phyloP scores from a whole-genome alignment of 35 echinoderm and acorn worm species.

The Amphiura filiformis region DNA sequence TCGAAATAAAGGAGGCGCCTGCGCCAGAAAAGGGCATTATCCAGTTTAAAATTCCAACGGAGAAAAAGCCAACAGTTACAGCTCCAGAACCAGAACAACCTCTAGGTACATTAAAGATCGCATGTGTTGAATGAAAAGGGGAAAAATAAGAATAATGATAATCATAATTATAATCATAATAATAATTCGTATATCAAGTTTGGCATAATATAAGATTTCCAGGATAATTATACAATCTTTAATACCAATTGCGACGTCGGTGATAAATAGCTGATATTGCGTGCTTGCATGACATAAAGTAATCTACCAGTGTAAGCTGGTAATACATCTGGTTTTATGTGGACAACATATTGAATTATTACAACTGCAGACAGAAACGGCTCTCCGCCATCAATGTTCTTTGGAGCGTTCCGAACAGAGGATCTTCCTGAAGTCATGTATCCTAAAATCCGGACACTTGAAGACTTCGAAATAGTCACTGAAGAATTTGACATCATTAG shows the following conservation, averaged over 20 bases:
- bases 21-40: not conserved
- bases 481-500: not conserved
- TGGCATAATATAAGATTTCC: too few species aligned
- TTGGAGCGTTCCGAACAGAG: not conserved
- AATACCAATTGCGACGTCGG: too few species aligned
- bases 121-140: too few species aligned
- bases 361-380: not conserved
- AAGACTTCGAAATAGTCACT: not conserved
- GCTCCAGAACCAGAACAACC: not conserved
- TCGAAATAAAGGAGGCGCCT: not conserved
- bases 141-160: too few species aligned
- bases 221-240: too few species aligned
- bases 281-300: too few species aligned
- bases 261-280: too few species aligned
- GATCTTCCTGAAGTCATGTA: not conserved
- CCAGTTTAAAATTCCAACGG: not conserved
- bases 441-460: not conserved
- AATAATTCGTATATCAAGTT: too few species aligned
- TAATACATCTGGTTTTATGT: too few species aligned
- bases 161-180: too few species aligned
- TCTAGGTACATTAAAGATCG: not conserved
- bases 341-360: too few species aligned
- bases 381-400: not conserved
- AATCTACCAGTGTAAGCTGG: too few species aligned
- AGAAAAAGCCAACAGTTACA: not conserved